These are phyloP conservation scores for Tanypteryx hageni DNA, from an alignment of 2,888 invertebrate species.

Conservation along the genomic window DNA sequence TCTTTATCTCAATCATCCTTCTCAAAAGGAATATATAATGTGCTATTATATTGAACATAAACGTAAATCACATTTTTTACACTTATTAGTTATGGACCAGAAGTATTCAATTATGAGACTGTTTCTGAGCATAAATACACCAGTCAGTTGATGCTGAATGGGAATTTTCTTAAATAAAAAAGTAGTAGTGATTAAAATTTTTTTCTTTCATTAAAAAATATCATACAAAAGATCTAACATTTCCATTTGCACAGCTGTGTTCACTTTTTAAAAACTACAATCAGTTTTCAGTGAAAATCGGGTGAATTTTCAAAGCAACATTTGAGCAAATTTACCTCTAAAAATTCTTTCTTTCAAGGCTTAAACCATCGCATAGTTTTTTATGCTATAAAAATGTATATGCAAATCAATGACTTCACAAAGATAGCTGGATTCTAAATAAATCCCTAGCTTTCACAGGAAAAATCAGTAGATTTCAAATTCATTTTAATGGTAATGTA, in stretches of 20 bases:
- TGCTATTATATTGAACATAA: too few relatives aligned
- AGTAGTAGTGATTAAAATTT: slow-evolving; percentile 29
- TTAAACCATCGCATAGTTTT: not conserved
- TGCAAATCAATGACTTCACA: not conserved
- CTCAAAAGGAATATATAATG: too few relatives aligned
- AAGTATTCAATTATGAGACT: too few relatives aligned
- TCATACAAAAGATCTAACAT: slow-evolving; percentile 59
- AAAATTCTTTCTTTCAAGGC: not conserved
- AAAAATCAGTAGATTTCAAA: not conserved
- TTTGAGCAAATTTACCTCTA: not conserved
- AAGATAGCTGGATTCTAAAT: not conserved
- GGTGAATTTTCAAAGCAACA: slow-evolving; percentile 9
- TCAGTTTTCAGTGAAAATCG: not conserved
- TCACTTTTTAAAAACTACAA: not conserved
- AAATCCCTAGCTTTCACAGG: not conserved
- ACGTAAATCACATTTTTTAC: too few relatives aligned
- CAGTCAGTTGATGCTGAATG: too few relatives aligned
- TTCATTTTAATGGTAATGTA: not conserved
- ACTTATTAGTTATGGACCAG: too few relatives aligned
- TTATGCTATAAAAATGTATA: too few relatives aligned
- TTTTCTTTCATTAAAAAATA: slow-evolving; percentile 60
- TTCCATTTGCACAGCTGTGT: slow-evolving; percentile 3
- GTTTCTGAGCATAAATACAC: too few relatives aligned
- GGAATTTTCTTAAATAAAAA: not conserved
- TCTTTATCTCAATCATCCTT: too few relatives aligned